Evolutionary conservation across 2,797 vertebrate genomes (phyloP).

Genomic region (Malurus splendens): DNA sequence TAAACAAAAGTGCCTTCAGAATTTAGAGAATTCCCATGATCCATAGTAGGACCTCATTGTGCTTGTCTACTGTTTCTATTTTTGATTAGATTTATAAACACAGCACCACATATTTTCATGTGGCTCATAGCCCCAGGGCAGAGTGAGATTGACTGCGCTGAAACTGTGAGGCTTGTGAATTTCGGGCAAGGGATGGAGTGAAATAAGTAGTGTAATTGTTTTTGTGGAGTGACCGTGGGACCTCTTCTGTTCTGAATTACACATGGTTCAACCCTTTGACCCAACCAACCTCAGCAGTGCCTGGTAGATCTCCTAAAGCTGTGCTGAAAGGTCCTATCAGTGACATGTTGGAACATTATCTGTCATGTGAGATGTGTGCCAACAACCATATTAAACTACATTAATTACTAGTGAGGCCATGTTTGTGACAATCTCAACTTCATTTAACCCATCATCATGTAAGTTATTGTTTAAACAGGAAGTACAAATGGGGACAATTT

Average conservation of each 20-base stretch:
- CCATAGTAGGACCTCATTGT: constrained; percentile 82
- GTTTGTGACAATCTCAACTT: constrained; percentile 62
- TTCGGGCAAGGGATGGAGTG: constrained; percentile 68
- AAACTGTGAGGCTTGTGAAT: constrained; percentile 74
- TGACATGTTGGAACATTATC: constrained; percentile 74
- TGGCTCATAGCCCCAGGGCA: constrained; percentile 74
- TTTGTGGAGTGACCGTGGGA: constrained; percentile 78
- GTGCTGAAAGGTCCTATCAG: constrained; percentile 71
- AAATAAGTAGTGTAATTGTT: constrained; percentile 86
- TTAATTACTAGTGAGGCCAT: constrained; percentile 61
- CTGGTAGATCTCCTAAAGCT: constrained; percentile 70
- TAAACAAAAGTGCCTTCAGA: constrained; percentile 93
- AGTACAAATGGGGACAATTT: constrained; percentile 52
- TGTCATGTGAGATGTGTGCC: constrained; percentile 72
- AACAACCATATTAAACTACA: constrained; percentile 66
- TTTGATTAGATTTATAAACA: constrained; percentile 84
- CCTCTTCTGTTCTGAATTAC: constrained; percentile 81
- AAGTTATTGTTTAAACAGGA: constrained; percentile 63
- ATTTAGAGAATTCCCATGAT: constrained; percentile 89
- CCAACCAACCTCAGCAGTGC: constrained; percentile 68
- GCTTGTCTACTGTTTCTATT: constrained; percentile 82
- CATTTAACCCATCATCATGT: constrained; percentile 56
- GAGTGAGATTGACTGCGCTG: constrained; percentile 69
- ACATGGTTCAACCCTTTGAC: constrained; percentile 80
- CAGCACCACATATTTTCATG: constrained; percentile 82